Percentiles rank a stretch among this genome's conserved stretches.
Evolutionary conservation across 1,140 invertebrate species (phyloP).

Genomic region (Druon quercuslanigerum): DNA sequence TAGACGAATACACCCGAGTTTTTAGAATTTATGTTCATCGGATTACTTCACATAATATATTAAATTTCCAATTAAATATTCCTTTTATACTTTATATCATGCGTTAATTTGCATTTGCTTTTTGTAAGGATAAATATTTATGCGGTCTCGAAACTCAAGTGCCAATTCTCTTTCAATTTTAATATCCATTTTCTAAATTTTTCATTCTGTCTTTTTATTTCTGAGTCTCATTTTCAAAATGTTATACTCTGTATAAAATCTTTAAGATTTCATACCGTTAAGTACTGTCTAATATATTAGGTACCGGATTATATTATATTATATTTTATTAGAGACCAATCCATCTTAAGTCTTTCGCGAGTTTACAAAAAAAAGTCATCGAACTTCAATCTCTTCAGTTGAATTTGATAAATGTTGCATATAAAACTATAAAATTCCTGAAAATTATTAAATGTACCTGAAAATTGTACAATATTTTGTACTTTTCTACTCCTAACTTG

Average conservation of each 20-base stretch:
- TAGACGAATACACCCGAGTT: no score
- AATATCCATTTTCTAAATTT: not conserved
- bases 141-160: not conserved
- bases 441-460: not conserved
- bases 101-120: no score
- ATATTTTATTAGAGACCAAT: no score
- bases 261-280: constrained; percentile 2
- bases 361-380: no score
- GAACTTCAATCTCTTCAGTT: not conserved
- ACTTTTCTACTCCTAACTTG: not conserved
- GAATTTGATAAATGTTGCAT: not conserved
- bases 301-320: not conserved
- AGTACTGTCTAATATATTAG: constrained; percentile 6
- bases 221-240: not conserved
- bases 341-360: no score
- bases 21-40: no score
- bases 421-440: constrained; percentile 15
- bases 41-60: no score
- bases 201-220: not conserved
- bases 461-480: not conserved
- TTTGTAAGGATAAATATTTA: no score
- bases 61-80: no score
- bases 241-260: constrained; percentile 17
- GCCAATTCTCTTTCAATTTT: not conserved
- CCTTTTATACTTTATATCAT: no score